Conservation (phyloP, 2,797 vertebrate genomes). For the Cetoscarus ocellatus region DNA sequence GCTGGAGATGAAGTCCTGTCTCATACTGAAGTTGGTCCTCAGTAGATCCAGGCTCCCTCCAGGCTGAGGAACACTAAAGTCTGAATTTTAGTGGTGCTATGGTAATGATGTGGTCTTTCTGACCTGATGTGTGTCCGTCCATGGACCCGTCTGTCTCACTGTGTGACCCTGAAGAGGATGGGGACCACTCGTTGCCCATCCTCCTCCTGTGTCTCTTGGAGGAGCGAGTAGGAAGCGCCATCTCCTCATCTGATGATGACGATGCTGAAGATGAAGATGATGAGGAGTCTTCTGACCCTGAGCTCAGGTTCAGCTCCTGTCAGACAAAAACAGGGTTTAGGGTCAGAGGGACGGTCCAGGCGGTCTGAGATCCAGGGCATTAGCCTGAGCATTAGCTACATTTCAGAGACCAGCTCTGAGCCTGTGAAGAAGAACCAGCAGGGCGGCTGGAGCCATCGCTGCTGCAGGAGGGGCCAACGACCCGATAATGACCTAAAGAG, state of each 20-base stretch:
- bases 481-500: no score
- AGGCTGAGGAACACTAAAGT: no score
- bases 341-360: background rate
- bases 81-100: no score
- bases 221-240: background rate
- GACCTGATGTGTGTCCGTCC: conserved; percentile 28
- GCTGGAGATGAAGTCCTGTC: no score
- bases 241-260: conserved; percentile 58
- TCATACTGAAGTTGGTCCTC: no score
- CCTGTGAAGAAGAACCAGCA: no score
- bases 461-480: no score
- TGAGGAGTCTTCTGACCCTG: conserved; percentile 54
- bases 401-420: no score
- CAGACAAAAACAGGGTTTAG: conserved; percentile 19
- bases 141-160: conserved; percentile 7
- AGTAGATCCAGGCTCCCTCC: no score
- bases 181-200: conserved; percentile 2
- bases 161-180: background rate
- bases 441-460: no score
- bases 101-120: conserved; percentile 6
- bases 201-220: conserved; percentile 9
- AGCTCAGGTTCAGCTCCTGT: conserved; percentile 66
- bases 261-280: conserved; percentile 4
- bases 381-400: no score
- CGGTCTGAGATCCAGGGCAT: no score